Base-by-base conservation (phyloP, 1,140 invertebrate species). In the Myzus persicae region DNA sequence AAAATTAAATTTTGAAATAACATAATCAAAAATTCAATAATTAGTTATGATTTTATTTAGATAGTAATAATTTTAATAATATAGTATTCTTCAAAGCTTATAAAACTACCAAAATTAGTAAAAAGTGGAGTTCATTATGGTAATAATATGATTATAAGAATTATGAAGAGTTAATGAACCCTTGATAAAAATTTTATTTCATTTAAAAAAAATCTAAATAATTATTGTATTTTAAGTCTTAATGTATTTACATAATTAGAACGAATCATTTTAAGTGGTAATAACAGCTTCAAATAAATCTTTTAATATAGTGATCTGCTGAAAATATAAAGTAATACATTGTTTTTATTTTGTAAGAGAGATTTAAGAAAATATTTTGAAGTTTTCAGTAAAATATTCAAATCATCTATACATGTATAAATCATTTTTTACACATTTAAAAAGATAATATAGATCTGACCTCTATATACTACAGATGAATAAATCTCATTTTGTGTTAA, bases 401-500 rank as follows among this genome's bases (percentile, higher is more conserved):
- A 76, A 76, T 76, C 14, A 76, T 76, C 59, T 76, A 76, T n/a
- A 76, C 31, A 76, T 76, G 59, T 76, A 76, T 76, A 76, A 11
- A 76, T n/a, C 5, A n/a, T 76, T 76, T 59, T n/a, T 76, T 76
- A 76, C 59, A 76, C 31, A 76, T 76, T 76, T 76, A n/a, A n/a
- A 76, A n/a, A 76, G 59, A 76, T 76, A 76, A 76, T 76, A 76
- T n/a, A 76, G 59, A 76, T 76, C n/a, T 76, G 59, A 76, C 59
- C 59, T 76, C 59, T 46, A 46, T 82, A 22, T 89, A 89, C 46
- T 89, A n/a, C 14, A 76, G 87, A 89, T 51, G 87, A 51, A 18
- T 51, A 89, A 38, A 51, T 51, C 44, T 51, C 8, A 89, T 89
- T 89, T 46, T 89, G 46, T 89, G 46, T 89, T 89, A 36, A 31